Evolutionary conservation across 2,113 vertebrate genomes (phyloP).

Genomic region (Megaceryle maxima): DNA sequence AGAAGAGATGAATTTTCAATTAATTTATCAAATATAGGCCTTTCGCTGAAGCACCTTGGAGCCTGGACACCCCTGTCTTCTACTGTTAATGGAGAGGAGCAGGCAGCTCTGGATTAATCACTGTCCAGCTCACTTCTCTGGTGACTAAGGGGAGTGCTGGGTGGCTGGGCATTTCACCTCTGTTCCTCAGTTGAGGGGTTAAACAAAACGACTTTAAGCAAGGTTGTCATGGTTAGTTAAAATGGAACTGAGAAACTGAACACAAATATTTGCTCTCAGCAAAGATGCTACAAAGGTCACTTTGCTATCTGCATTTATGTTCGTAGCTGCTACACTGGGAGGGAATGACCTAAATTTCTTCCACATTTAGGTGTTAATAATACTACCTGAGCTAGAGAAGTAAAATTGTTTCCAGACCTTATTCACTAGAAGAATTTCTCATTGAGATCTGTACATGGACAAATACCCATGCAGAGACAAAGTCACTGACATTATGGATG

Average conservation of each 20-base stretch:
- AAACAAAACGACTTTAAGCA: not conserved
- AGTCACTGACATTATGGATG: not conserved
- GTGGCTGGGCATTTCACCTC: not conserved
- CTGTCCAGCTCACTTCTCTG: too few species aligned
- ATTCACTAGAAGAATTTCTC: not conserved
- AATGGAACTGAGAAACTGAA: not conserved
- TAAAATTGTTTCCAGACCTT: not conserved
- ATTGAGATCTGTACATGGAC: not conserved
- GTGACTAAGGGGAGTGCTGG: not conserved
- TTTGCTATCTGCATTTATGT: not conserved
- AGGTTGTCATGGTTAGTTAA: not conserved
- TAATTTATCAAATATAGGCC: not conserved
- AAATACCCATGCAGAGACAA: not conserved
- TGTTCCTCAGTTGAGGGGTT: not conserved
- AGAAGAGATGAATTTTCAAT: not conserved
- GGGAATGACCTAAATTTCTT: not conserved
- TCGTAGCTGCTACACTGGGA: not conserved
- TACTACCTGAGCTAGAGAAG: not conserved
- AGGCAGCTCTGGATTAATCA: not conserved
- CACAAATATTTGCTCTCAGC: not conserved
- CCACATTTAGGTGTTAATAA: not conserved
- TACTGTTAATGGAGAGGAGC: not conserved
- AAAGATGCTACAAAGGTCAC: not conserved
- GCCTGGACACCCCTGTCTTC: not conserved
- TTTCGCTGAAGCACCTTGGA: not conserved